phyloP scores from a whole-genome alignment of 2,888 invertebrate species.

The Chrysolina americana region DNA sequence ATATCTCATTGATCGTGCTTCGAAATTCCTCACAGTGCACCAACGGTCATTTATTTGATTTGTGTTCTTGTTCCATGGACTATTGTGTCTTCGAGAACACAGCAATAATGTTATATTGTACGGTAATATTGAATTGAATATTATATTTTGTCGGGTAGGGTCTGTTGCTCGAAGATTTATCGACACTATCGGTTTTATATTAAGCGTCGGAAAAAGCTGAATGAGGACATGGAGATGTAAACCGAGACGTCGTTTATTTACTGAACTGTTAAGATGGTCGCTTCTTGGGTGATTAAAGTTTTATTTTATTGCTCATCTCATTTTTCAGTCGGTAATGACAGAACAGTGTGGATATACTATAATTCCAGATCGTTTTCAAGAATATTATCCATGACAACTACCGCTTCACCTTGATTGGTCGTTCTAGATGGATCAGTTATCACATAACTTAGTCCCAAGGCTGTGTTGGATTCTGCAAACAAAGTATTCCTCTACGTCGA shows the following conservation, averaged over 20 bases:
- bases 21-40: slow-evolving; percentile 47
- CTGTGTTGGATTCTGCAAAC: too few species aligned
- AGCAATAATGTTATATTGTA: slow-evolving; percentile 64
- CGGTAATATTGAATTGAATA: slow-evolving; percentile 62
- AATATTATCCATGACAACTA: too few species aligned
- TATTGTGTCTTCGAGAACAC: slow-evolving; percentile 62
- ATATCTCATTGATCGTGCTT: slow-evolving; percentile 64
- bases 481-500: too few species aligned
- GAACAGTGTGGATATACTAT: too few species aligned
- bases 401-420: too few species aligned
- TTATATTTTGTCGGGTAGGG: slow-evolving; percentile 52
- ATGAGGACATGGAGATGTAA: slow-evolving; percentile 10
- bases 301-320: not conserved
- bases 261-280: not conserved
- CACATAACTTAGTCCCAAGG: too few species aligned
- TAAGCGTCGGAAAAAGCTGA: slow-evolving; percentile 34
- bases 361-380: too few species aligned
- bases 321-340: not conserved
- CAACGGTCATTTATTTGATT: slow-evolving; percentile 64
- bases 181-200: slow-evolving; percentile 40
- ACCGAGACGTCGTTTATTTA: slow-evolving; percentile 20
- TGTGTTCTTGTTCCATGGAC: slow-evolving; percentile 62
- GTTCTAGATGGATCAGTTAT: too few species aligned
- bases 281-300: not conserved
- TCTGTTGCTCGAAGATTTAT: slow-evolving; percentile 42